phyloP scores from a whole-genome alignment of 2,888 invertebrate genomes.

The Pimpla rufipes region DNA sequence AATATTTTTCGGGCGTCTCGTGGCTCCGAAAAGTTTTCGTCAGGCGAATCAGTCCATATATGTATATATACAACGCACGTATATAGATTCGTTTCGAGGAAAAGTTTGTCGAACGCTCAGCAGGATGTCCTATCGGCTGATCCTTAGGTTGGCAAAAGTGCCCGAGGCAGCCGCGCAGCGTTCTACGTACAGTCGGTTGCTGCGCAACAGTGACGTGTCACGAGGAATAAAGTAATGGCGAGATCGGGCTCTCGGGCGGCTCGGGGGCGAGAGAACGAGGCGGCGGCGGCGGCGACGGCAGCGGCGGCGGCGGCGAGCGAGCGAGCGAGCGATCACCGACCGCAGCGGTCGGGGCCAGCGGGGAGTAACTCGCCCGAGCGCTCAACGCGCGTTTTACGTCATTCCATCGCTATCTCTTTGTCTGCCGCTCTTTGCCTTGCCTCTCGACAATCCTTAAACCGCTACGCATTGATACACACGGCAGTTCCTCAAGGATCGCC shows the following conservation, averaged over 20 bases:
- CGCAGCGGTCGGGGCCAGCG: slow-evolving; percentile 36
- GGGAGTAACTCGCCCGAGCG: slow-evolving; percentile 50
- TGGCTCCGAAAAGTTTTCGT: neutral
- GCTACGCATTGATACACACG: slow-evolving; percentile 46
- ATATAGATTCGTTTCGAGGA: slow-evolving; percentile 3
- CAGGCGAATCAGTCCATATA: neutral
- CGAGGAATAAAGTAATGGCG: slow-evolving; percentile 71
- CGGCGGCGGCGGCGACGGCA: slow-evolving; percentile 17
- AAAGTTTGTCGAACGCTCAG: neutral
- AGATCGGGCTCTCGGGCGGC: slow-evolving; percentile 39
- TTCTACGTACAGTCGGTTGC: slow-evolving; percentile 58
- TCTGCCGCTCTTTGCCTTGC: slow-evolving; percentile 64
- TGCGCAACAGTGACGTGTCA: slow-evolving; percentile 78
- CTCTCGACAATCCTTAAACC: slow-evolving; percentile 60
- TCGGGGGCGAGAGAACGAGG: slow-evolving; percentile 18
- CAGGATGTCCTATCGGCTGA: slow-evolving; percentile 21
- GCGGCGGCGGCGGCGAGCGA: slow-evolving; percentile 5
- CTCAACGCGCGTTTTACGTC: slow-evolving; percentile 71
- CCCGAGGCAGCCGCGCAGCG: slow-evolving; percentile 7
- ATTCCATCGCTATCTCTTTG: slow-evolving; percentile 77
- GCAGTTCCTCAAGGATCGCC: slow-evolving; percentile 49
- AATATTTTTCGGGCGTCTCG: neutral
- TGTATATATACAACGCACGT: slow-evolving; percentile 13
- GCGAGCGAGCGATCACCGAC: slow-evolving; percentile 26
- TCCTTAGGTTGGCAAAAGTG: slow-evolving; percentile 41